Evolutionary conservation across 2,797 vertebrate genomes (phyloP), one percentile per base, ranked within the genome.

Genomic region (Tangara arthus): DNA sequence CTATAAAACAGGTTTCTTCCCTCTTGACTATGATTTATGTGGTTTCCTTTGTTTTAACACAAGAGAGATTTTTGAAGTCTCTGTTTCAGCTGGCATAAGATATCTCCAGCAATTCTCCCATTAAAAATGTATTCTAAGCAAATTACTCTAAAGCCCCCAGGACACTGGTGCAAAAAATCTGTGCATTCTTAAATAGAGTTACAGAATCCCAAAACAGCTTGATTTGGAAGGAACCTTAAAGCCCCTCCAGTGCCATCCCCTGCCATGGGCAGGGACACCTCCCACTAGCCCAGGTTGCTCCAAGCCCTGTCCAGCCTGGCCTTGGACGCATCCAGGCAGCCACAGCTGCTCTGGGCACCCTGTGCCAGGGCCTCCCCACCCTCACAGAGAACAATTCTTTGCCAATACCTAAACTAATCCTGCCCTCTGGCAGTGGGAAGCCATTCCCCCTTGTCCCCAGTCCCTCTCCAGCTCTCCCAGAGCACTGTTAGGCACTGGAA

Each of bases 41-140:
- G 30, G n/a, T 52, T 94, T 78, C 65, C 65, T 94, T 81, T 52
- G 42, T 78, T 93, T 78, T 50, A 39, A 17, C 44, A 75, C 35
- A 86, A 83, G 21, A 19, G 66, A 56, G 27, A 73, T 41, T 93
- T 92, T 86, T 69, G 3, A 89, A 93, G 35, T 37, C 41, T 81
- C 50, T 7, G 27, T 87, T 94, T 81, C 84, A 82, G 56, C 60
- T 82, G 41, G 44, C 27, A 2, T 50, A 75, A 91, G 49, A 2
- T 14, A 72, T 57, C 94, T 89, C 69, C 91, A 95, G 42, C 68
- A 87, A 57, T 77, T 91, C 91, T 91, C 22, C 46, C 80, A 81
- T 57, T 75, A 88, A 88, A 94, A 92, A 78, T 20, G 53, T 50
- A 81, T 68, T 81, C 57, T 78, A 89, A 78, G 91, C 76, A 88